Conservation (phyloP, 2,797 vertebrate genomes). For the Oryzias dopingdopingensis region DNA sequence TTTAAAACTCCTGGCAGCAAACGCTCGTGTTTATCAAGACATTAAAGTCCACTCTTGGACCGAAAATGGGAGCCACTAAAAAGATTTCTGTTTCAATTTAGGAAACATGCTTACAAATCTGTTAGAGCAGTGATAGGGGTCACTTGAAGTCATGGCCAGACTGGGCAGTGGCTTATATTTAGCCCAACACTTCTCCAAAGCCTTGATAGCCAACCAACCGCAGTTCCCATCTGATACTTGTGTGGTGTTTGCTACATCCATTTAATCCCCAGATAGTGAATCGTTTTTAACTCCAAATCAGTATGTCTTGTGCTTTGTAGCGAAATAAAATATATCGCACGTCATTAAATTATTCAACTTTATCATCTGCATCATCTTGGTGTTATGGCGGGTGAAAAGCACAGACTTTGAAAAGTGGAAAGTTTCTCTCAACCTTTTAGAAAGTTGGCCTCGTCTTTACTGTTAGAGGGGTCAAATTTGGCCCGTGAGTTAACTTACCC, state of each 20-base stretch:
- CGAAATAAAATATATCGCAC: too few relatives aligned
- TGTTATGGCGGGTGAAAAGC: too few relatives aligned
- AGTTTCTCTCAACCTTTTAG: too few relatives aligned
- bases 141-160: constrained; percentile 37
- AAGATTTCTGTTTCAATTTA: constrained; percentile 48
- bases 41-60: constrained; percentile 58
- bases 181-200: constrained; percentile 53
- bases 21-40: constrained; percentile 66
- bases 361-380: too few relatives aligned
- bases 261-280: constrained; percentile 62
- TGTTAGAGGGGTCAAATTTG: too few relatives aligned
- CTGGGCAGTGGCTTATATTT: constrained; percentile 58
- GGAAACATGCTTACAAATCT: constrained; percentile 54
- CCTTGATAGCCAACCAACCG: constrained; percentile 45
- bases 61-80: constrained; percentile 30
- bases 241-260: constrained; percentile 36
- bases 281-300: constrained; percentile 25
- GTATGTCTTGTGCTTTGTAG: too few relatives aligned
- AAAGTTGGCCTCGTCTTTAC: too few relatives aligned
- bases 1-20: constrained; percentile 69
- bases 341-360: too few relatives aligned
- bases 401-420: too few relatives aligned
- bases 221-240: constrained; percentile 41
- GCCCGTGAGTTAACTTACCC: too few relatives aligned
- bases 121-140: constrained; percentile 50